A percentile compares a stretch with the other conserved stretches of the same genome.
phyloP scores from a whole-genome alignment of 2,113 vertebrate species.

The Sialia sialis region DNA sequence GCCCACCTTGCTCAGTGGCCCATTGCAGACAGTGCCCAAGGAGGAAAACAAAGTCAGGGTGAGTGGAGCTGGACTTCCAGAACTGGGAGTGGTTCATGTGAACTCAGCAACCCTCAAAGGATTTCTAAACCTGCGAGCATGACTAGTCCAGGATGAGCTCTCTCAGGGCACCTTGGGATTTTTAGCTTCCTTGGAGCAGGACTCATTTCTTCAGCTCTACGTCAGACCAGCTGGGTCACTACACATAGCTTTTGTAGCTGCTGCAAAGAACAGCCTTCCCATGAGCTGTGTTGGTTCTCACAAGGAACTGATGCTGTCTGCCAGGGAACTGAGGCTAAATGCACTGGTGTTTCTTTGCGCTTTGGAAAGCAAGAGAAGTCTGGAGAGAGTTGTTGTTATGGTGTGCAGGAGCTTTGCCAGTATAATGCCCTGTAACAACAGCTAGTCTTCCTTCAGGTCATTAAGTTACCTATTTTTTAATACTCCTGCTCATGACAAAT shows the following conservation, averaged over 20 bases:
- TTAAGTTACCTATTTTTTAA: not conserved
- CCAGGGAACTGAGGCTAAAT: not conserved
- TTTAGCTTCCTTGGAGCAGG: not conserved
- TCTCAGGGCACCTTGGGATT: not conserved
- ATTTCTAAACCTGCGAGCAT: conserved; percentile 19
- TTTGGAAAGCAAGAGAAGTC: conserved; percentile 17
- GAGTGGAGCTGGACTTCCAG: not conserved
- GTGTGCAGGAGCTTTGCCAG: not conserved
- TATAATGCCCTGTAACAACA: not conserved
- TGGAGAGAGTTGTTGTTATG: not conserved
- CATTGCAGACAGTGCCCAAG: accelerated
- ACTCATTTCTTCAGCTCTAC: not conserved
- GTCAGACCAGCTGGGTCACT: not conserved
- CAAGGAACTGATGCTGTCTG: conserved; percentile 25
- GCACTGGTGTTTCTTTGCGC: conserved; percentile 12
- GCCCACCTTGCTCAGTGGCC: not conserved
- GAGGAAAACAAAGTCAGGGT: not conserved
- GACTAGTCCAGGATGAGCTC: not conserved
- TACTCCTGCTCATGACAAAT: not conserved
- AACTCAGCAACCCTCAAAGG: not conserved
- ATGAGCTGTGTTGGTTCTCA: conserved; percentile 3
- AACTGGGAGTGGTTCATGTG: not conserved
- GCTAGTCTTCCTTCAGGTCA: not conserved
- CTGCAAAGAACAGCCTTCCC: not conserved
- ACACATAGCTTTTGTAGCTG: not conserved